Conservation (phyloP, 1,140 invertebrate species). For the Galleria mellonella region DNA sequence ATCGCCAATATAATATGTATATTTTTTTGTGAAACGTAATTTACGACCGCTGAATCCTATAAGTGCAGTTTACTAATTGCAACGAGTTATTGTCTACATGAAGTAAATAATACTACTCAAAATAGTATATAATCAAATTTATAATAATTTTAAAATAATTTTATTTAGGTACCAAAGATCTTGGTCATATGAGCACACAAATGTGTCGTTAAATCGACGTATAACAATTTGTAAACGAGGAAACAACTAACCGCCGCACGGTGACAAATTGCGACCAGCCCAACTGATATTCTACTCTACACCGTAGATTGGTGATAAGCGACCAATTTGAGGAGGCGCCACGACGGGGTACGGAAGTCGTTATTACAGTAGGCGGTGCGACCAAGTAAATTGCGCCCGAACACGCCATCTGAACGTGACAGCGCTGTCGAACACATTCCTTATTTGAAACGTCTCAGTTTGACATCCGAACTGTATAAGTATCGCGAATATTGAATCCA, state of each 20-base stretch:
- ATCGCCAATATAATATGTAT: too few species aligned
- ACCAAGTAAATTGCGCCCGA: slow-evolving; percentile 60
- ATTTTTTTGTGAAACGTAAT: too few species aligned
- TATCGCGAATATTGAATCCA: slow-evolving; percentile 39
- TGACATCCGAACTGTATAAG: slow-evolving; percentile 51
- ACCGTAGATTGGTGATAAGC: slow-evolving; percentile 70
- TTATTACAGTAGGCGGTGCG: slow-evolving; percentile 71
- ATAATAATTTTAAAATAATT: too few species aligned
- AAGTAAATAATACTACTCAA: too few species aligned
- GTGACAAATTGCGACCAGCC: slow-evolving; percentile 63
- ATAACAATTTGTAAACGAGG: slow-evolving; percentile 33
- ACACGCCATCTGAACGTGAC: slow-evolving; percentile 70
- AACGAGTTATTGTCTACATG: too few species aligned
- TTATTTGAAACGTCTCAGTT: slow-evolving; percentile 65
- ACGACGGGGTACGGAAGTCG: slow-evolving; percentile 70
- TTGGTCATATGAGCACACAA: background rate
- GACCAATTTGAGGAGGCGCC: slow-evolving; percentile 71
- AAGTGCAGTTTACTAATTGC: too few species aligned
- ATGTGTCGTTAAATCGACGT: background rate
- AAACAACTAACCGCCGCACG: slow-evolving; percentile 35
- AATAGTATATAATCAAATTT: too few species aligned
- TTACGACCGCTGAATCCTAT: too few species aligned
- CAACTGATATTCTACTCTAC: slow-evolving; percentile 61
- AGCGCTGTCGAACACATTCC: slow-evolving; percentile 64
- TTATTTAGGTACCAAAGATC: too few species aligned